A percentile compares a stretch with the other conserved stretches of the same genome.
Evolutionary conservation across 1,140 invertebrate species (phyloP).

Genomic region (Maconellicoccus hirsutus): DNA sequence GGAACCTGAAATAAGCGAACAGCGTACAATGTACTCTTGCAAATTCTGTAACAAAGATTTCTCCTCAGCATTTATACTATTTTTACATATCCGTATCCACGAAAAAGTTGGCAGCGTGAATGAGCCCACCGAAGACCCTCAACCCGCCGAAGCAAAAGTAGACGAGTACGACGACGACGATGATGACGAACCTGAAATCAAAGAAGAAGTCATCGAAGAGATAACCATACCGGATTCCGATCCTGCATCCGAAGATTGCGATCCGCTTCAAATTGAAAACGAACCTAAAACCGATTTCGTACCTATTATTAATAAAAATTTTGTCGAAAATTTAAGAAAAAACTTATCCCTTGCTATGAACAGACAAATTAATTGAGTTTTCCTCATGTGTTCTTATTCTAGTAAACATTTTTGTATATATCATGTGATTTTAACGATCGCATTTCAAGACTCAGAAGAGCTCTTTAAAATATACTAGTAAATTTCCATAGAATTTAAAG

Average conservation of each 20-base stretch:
- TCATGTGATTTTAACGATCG: no score
- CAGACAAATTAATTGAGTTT: not conserved
- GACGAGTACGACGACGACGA: not conserved
- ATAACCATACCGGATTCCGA: not conserved
- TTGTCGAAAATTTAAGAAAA: slow-evolving; percentile 12
- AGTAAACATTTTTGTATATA: no score
- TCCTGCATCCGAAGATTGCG: not conserved
- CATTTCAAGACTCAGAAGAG: no score
- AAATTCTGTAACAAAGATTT: slow-evolving; percentile 11
- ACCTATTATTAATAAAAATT: not conserved
- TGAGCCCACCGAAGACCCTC: not conserved
- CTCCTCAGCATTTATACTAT: not conserved
- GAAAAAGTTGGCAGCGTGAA: not conserved
- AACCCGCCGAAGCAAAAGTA: not conserved
- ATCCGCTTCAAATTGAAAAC: not conserved
- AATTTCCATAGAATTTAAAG: no score
- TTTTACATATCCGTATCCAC: not conserved
- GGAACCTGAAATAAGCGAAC: not conserved
- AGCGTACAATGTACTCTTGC: not conserved
- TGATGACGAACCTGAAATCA: not conserved
- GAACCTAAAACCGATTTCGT: not conserved
- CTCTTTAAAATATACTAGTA: no score
- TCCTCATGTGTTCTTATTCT: no score
- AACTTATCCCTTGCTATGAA: slow-evolving; percentile 14
- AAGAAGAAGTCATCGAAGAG: not conserved